Evolutionary conservation across 2,888 invertebrate species (phyloP), one percentile per base, ranked within the genome.

Genomic region (Suillia variegata): DNA sequence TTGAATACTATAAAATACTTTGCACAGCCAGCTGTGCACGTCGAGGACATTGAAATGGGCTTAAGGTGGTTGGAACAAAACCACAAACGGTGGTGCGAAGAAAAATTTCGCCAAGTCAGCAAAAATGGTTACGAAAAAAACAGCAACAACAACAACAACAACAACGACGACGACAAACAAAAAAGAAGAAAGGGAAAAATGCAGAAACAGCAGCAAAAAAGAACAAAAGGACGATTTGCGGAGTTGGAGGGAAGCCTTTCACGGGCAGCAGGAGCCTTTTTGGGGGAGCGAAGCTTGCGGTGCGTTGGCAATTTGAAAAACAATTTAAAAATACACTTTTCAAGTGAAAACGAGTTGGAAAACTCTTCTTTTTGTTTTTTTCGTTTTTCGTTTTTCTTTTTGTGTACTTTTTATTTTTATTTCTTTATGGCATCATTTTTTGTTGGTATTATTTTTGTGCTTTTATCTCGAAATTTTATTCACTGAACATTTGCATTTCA

Each of bases 271-370:
- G 38, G n/a, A n/a, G n/a, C n/a, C n/a, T n/a, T n/a, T n/a, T n/a
- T 38, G 38, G 38, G 13, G 15, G 38, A 6, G 31, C 15, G 1
- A 17, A 20, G 70, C 68, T 73, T 74, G 70, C 74, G 75, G 74
- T 73, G 75, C 74, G 73, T 73, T 73, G 75, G 75, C 75, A 73
- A 73, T 73, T 75, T 52, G 38, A 34, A 34, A 52, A 52, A 52
- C 33, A 52, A 34, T 52, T 52, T 52, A 52, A 52, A 52, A 52
- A 34, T 34, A 52, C 52, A 34, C 52, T 52, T 33, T 52, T 33
- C 34, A 52, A 52, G 52, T 52, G 52, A 34, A 52, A 52, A 52
- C 52, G 34, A 20, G 34, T 33, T 52, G 52, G 34, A 34, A 38
- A n/a, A n/a, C 2, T 52, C 13, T 52, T 4, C n/a, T n/a, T 38